Evolutionary conservation across 2,888 invertebrate genomes (phyloP).

Genomic region (Lysandra coridon): DNA sequence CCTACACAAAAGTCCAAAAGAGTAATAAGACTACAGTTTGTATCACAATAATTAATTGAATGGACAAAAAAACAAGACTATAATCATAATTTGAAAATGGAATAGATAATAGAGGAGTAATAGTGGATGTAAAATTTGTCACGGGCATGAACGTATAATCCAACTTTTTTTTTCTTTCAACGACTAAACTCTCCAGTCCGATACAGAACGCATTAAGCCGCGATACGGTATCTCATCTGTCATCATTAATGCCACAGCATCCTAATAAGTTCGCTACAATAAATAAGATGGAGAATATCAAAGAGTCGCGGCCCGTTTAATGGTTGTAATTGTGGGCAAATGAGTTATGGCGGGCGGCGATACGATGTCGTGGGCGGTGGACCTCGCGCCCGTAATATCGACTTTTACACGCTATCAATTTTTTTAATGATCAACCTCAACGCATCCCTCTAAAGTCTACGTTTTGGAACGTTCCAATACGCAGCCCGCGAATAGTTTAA

Average conservation of each 20-base stretch:
- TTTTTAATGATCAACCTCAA: constrained; percentile 71
- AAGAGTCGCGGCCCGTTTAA: constrained; percentile 76
- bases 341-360: constrained; percentile 69
- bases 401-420: constrained; percentile 75
- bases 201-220: constrained; percentile 65
- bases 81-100: neutral
- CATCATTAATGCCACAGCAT: constrained; percentile 78
- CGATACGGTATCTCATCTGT: constrained; percentile 72
- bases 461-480: constrained; percentile 56
- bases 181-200: constrained; percentile 54
- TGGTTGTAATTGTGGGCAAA: constrained; percentile 77
- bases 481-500: constrained; percentile 54
- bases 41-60: neutral
- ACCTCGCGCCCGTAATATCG: constrained; percentile 68
- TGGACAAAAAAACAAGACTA: neutral
- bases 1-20: neutral
- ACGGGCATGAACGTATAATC: constrained; percentile 54
- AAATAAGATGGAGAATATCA: constrained; percentile 73
- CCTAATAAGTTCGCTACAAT: constrained; percentile 78
- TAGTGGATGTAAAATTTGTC: constrained; percentile 46
- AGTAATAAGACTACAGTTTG: neutral
- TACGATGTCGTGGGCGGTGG: constrained; percentile 62
- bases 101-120: constrained; percentile 23
- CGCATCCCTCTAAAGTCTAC: constrained; percentile 51
- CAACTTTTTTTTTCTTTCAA: constrained; percentile 52